Conservation (phyloP, 2,888 invertebrate genomes). For the Yponomeuta evonymella region DNA sequence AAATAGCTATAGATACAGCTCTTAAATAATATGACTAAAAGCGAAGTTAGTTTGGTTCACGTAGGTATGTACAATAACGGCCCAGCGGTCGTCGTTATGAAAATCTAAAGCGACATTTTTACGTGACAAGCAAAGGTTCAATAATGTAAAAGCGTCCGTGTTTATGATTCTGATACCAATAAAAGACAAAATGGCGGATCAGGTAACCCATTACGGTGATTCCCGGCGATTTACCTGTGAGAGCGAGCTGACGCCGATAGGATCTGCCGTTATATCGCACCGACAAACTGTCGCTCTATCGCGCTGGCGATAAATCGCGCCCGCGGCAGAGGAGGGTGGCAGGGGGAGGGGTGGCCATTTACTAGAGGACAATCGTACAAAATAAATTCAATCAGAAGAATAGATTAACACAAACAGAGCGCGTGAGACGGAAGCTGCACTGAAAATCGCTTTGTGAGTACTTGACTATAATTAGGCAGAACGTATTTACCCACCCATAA, state of each 20-base stretch:
- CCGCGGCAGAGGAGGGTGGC: not conserved
- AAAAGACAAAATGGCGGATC: not conserved
- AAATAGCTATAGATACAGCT: no score
- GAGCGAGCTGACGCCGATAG: not conserved
- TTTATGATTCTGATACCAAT: not conserved
- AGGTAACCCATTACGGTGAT: not conserved
- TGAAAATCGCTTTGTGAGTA: not conserved
- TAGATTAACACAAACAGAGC: not conserved
- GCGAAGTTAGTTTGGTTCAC: no score
- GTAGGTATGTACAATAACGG: no score
- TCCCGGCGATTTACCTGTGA: not conserved
- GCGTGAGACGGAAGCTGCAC: not conserved
- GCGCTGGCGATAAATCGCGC: not conserved
- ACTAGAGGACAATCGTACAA: not conserved
- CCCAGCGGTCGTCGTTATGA: no score
- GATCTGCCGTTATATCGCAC: not conserved
- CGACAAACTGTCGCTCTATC: slow-evolving; percentile 1
- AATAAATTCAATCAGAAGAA: not conserved
- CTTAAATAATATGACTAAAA: no score
- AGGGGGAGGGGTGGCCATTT: not conserved
- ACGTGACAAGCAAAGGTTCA: not conserved
- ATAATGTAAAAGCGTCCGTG: not conserved
- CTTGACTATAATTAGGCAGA: no score
- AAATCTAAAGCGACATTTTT: no score
- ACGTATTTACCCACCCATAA: no score